These are phyloP conservation scores for Xerus inauris DNA, from an alignment of 2,113 vertebrate genomes.

Conservation along the genomic window DNA sequence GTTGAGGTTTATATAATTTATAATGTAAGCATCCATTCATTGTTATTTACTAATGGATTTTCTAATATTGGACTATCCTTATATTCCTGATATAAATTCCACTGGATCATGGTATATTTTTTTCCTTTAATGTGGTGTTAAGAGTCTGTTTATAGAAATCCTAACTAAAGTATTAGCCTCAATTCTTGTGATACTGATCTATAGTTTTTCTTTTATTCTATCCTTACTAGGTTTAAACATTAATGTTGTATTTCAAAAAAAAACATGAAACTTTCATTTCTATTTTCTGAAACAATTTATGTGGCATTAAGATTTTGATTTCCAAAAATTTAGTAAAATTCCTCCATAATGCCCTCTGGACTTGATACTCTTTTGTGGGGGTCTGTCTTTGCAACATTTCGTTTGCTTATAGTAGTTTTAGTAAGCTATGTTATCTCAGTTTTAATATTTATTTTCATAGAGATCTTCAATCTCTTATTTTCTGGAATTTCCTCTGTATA, in stretches of 20 bases:
- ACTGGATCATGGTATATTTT: not conserved
- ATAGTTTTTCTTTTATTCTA: not conserved
- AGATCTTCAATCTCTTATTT: not conserved
- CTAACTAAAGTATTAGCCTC: not conserved
- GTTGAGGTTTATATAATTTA: not conserved
- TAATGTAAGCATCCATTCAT: not conserved
- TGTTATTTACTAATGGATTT: not conserved
- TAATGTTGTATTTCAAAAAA: not conserved
- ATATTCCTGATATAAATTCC: not conserved
- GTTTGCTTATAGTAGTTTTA: not conserved
- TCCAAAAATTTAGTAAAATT: not conserved
- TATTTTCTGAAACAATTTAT: not conserved
- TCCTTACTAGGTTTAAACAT: not conserved
- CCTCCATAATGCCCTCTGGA: not conserved
- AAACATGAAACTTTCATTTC: not conserved
- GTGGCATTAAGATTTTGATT: not conserved
- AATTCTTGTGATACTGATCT: not conserved
- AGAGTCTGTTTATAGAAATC: not conserved
- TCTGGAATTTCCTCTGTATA: not conserved
- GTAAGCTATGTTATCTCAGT: not conserved
- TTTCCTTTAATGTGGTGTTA: not conserved
- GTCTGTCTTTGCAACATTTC: not conserved
- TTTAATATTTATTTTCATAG: conserved; percentile 23
- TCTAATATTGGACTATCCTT: not conserved
- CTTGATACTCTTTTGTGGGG: not conserved